These are phyloP conservation scores for Atopsyche davidsoni DNA, from an alignment of 1,140 invertebrate genomes.

Conservation along the genomic window DNA sequence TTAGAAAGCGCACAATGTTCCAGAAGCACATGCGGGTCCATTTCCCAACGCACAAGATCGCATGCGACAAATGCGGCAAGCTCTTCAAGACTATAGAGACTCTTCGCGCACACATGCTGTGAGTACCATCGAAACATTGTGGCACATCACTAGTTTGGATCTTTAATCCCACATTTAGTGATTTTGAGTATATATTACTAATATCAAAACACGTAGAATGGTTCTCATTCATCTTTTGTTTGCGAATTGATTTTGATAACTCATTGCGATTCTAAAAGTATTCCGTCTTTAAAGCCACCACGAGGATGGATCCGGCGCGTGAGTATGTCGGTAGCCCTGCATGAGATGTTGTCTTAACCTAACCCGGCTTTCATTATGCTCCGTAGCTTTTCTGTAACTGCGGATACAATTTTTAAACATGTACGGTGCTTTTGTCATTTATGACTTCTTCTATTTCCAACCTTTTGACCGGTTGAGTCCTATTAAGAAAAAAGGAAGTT, in stretches of 20 bases:
- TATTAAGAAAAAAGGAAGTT: too few relatives aligned
- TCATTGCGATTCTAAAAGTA: background rate
- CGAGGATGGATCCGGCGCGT: conserved; percentile 17
- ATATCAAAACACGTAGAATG: background rate
- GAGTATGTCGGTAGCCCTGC: too few relatives aligned
- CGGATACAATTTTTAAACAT: too few relatives aligned
- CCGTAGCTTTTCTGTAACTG: too few relatives aligned
- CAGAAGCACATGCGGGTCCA: conserved; percentile 41
- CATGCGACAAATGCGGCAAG: conserved; percentile 40
- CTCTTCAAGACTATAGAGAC: conserved; percentile 39
- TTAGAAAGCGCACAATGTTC: conserved; percentile 43
- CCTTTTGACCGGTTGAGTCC: too few relatives aligned
- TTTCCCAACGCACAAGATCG: conserved; percentile 29
- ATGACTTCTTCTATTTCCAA: too few relatives aligned
- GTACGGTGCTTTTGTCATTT: too few relatives aligned
- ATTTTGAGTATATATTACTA: background rate
- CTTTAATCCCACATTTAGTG: background rate
- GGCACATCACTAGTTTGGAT: background rate
- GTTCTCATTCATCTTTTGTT: background rate
- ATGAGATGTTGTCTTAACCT: too few relatives aligned
- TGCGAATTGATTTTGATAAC: background rate
- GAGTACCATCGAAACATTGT: conserved; percentile 25
- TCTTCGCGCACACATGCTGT: conserved; percentile 39
- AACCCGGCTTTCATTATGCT: too few relatives aligned
- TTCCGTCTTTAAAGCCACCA: conserved; percentile 16